Base-by-base conservation (phyloP, 2,888 invertebrate species). In the Eupelmus urozonus region DNA sequence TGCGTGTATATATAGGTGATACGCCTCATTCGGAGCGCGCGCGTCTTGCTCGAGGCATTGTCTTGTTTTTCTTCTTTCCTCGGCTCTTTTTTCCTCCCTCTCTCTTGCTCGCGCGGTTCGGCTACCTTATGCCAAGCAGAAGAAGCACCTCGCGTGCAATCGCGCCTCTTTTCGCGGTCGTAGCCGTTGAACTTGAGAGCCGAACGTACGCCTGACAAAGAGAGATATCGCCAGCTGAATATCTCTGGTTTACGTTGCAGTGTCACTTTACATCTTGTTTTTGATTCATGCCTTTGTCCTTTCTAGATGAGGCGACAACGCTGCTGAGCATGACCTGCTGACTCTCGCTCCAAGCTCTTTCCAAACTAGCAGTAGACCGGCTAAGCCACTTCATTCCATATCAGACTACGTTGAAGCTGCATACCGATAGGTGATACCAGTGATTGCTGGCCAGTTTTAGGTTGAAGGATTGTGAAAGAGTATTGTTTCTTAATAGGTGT, bases 271-370 rank as follows among this genome's bases (percentile, higher is more conserved):
- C n/a, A 55, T 55, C 1, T n/a, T n/a, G n/a, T n/a, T n/a, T 57
- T 67, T 79, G 66, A 79, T 76, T 78, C 69, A 78, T 63, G 9
- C 27, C 13, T 20, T 55, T 74, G 16, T 78, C 9, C 40, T 69
- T 78, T 20, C 2, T 42, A 79, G 79, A 76, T 76, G 76, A 72
- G 59, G 72, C 67, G 27, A 76, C 66, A 72, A 57, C 20, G 13
- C 55, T 59, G 16, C 57, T 40, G 65, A 75, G 20, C 49, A 70
- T 76, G 76, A 76, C 3, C 34, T 76, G 49, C 65, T 76, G 70
- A 76, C 27, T 69, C 16, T 71, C 23, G 0, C n/a, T n/a, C n/a
- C n/a, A n/a, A 67, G 1, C 7, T n/a, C 40, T 60, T 25, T 55
- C 9, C 29, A 53, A 13, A n/a, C 3, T 18, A 55, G 18, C 20